Evolutionary conservation across 2,797 vertebrate genomes (phyloP).

Genomic region (Sebastes variabilis): DNA sequence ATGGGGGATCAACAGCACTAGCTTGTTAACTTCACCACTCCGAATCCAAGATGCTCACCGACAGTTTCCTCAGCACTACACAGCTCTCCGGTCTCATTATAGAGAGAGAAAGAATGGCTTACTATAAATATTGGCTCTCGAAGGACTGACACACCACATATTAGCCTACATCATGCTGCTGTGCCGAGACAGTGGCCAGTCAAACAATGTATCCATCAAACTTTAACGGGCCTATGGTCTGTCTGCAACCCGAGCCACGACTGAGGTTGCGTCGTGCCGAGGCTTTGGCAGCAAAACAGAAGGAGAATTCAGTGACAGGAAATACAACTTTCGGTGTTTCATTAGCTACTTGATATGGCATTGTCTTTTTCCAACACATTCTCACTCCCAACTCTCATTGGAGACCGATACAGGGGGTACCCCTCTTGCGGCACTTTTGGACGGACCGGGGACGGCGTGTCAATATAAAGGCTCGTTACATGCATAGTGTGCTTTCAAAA

Average conservation of each 20-base stretch:
- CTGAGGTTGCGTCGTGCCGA: background rate
- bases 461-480: no score
- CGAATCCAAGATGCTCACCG: background rate
- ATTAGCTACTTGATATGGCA: background rate
- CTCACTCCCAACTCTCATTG: no score
- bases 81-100: slow-evolving; percentile 36
- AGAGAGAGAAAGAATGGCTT: slow-evolving; percentile 28
- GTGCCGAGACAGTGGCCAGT: slow-evolving; percentile 4
- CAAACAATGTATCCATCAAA: slow-evolving; percentile 60
- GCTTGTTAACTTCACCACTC: background rate
- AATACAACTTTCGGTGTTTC: background rate
- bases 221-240: slow-evolving; percentile 26
- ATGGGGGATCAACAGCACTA: background rate
- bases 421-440: no score
- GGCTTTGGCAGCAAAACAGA: background rate
- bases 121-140: slow-evolving; percentile 64
- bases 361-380: background rate
- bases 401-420: no score
- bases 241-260: slow-evolving; percentile 41
- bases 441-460: rapidly evolving
- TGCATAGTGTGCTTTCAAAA: no score
- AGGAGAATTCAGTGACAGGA: background rate
- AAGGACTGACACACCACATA: slow-evolving; percentile 35
- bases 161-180: slow-evolving; percentile 29
- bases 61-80: slow-evolving; percentile 9